Conservation (phyloP, 2,113 vertebrate species). For the Leptocoma aspasia region DNA sequence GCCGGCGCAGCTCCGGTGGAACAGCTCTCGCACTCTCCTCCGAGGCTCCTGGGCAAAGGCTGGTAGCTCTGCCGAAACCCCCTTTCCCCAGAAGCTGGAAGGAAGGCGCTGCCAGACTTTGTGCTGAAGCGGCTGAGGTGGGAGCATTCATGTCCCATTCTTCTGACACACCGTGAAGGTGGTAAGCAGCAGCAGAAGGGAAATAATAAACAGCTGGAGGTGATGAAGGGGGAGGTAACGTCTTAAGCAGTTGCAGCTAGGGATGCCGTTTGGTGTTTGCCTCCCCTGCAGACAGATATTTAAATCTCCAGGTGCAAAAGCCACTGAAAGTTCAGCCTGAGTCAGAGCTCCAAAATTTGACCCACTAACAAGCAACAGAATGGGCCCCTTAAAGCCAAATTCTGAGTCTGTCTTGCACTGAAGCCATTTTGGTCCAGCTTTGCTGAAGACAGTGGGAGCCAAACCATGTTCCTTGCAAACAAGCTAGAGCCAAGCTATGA, state of each 20-base stretch:
- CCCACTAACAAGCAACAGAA: background rate
- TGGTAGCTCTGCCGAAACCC: background rate
- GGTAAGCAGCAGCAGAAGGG: background rate
- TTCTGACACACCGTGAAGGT: slow-evolving; percentile 34
- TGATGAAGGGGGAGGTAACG: background rate
- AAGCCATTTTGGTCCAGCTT: background rate
- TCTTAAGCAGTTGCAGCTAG: background rate
- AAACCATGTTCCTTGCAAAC: background rate
- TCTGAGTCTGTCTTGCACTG: background rate
- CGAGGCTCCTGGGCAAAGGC: slow-evolving; percentile 32
- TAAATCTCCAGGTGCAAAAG: slow-evolving; percentile 52
- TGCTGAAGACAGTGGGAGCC: background rate
- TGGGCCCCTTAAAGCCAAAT: background rate
- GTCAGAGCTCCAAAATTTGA: slow-evolving; percentile 8
- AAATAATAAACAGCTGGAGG: slow-evolving; percentile 47
- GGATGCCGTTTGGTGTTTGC: slow-evolving; percentile 13
- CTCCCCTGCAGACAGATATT: slow-evolving; percentile 50
- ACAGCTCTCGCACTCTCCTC: slow-evolving; percentile 5
- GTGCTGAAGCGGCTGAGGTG: background rate
- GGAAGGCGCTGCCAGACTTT: background rate
- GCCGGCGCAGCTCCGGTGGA: background rate
- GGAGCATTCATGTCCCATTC: slow-evolving; percentile 7
- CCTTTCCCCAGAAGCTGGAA: slow-evolving; percentile 11
- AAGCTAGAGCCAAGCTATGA: background rate
- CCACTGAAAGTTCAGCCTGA: slow-evolving; percentile 54